Percentiles rank a stretch among this genome's conserved stretches.
Evolutionary conservation across 2,888 invertebrate genomes (phyloP).

Genomic region (Glaucopsyche alexis): DNA sequence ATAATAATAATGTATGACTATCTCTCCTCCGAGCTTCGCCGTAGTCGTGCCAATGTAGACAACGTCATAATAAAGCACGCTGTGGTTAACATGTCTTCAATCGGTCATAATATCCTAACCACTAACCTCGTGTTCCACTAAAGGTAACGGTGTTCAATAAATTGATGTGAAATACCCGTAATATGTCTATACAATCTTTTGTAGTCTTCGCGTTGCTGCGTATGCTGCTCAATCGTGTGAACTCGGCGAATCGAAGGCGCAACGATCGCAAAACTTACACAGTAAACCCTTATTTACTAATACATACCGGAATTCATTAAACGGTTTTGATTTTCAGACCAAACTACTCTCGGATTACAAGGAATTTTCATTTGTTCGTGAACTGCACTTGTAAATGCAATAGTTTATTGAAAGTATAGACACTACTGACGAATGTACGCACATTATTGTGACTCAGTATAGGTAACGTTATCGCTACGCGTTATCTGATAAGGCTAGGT

Average conservation of each 20-base stretch:
- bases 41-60: slow-evolving; percentile 17
- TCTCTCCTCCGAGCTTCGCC: neutral
- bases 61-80: slow-evolving; percentile 25
- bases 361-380: neutral
- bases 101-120: neutral
- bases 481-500: slow-evolving; percentile 67
- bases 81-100: slow-evolving; percentile 5
- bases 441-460: slow-evolving; percentile 58
- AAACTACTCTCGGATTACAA: slow-evolving; percentile 13
- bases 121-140: slow-evolving; percentile 11
- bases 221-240: neutral
- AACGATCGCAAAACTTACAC: neutral
- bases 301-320: slow-evolving; percentile 10
- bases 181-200: neutral
- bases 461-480: slow-evolving; percentile 62
- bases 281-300: neutral
- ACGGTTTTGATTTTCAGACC: neutral
- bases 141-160: slow-evolving; percentile 11
- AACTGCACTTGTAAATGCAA: slow-evolving; percentile 7
- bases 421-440: slow-evolving; percentile 17
- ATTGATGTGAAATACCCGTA: neutral
- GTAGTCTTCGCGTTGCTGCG: neutral
- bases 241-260: neutral
- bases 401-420: slow-evolving; percentile 17
- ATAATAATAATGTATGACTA: neutral